These are phyloP conservation scores for Drosophila mulleri DNA, from an alignment of 2,888 invertebrate species.

Conservation along the genomic window DNA sequence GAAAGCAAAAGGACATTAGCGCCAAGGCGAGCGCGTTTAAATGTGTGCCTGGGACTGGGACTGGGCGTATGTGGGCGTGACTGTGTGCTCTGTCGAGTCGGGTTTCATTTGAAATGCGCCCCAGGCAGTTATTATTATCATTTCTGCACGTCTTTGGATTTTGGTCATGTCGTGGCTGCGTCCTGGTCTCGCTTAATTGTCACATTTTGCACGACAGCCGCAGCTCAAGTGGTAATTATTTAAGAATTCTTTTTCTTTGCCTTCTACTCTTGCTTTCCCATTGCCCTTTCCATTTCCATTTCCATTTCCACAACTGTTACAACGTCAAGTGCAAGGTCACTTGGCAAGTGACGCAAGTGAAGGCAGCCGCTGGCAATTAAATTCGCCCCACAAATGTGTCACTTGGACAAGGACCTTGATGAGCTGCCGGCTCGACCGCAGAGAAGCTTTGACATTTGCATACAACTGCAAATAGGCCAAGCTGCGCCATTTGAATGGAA, in stretches of 20 bases:
- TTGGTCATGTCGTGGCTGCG: slow-evolving; percentile 27
- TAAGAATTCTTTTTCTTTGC: slow-evolving; percentile 24
- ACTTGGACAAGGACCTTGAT: slow-evolving; percentile 59
- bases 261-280: background rate
- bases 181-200: slow-evolving; percentile 58
- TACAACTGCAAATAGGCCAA: slow-evolving; percentile 18
- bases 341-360: slow-evolving; percentile 30
- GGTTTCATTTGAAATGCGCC: slow-evolving; percentile 1
- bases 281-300: background rate
- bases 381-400: slow-evolving; percentile 61
- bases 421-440: slow-evolving; percentile 19
- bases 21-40: slow-evolving; percentile 13
- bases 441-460: slow-evolving; percentile 63
- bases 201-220: slow-evolving; percentile 53
- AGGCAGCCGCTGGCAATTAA: slow-evolving; percentile 38
- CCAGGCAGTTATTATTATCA: slow-evolving; percentile 36
- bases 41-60: slow-evolving; percentile 9
- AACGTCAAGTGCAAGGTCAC: slow-evolving; percentile 67
- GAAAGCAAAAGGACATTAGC: slow-evolving; percentile 12
- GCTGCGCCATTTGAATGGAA: slow-evolving; percentile 4
- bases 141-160: slow-evolving; percentile 34
- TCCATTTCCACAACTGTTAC: slow-evolving; percentile 7
- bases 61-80: slow-evolving; percentile 9
- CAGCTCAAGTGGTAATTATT: slow-evolving; percentile 69
- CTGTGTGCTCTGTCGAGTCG: slow-evolving; percentile 1